Percentiles rank a stretch among this genome's conserved stretches.
These are phyloP conservation scores for Drosophila monieri DNA, from an alignment of 2,888 invertebrate genomes.

Conservation along the genomic window DNA sequence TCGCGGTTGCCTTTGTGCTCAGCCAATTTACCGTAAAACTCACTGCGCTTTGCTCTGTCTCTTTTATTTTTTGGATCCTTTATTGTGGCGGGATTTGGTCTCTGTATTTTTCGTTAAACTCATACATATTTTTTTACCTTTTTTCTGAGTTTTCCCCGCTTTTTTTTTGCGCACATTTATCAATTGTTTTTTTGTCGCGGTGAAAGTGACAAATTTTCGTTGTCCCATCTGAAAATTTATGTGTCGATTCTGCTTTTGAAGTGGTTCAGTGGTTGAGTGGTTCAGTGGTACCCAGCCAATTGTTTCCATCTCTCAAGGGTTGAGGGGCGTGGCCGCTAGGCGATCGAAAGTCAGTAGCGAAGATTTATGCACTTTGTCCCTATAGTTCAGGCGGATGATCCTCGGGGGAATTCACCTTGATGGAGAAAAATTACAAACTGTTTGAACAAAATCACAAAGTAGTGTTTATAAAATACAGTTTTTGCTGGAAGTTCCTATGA, in stretches of 20 bases:
- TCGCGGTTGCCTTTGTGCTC: conserved; percentile 55
- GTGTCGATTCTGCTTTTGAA: conserved; percentile 49
- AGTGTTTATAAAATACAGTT: not conserved
- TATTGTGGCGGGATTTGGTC: conserved; percentile 33
- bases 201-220: conserved; percentile 71
- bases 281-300: conserved; percentile 29
- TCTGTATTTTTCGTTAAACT: conserved; percentile 14
- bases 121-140: conserved; percentile 19
- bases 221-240: conserved; percentile 64
- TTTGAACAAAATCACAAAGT: not conserved
- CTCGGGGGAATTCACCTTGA: conserved; percentile 19
- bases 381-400: conserved; percentile 6
- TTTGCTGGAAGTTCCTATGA: not conserved
- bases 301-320: conserved; percentile 58
- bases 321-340: conserved; percentile 41
- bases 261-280: conserved; percentile 64
- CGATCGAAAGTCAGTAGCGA: conserved; percentile 29
- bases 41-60: conserved; percentile 26
- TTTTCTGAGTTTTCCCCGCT: conserved; percentile 47
- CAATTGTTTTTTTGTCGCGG: conserved; percentile 60
- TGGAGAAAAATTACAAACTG: not conserved
- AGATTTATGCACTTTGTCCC: conserved; percentile 25
- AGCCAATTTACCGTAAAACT: conserved; percentile 71
- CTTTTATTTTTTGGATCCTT: conserved; percentile 24
- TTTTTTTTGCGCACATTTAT: conserved; percentile 65